Evolutionary conservation across 2,888 invertebrate species (phyloP).

Genomic region (Notodonta ziczac): DNA sequence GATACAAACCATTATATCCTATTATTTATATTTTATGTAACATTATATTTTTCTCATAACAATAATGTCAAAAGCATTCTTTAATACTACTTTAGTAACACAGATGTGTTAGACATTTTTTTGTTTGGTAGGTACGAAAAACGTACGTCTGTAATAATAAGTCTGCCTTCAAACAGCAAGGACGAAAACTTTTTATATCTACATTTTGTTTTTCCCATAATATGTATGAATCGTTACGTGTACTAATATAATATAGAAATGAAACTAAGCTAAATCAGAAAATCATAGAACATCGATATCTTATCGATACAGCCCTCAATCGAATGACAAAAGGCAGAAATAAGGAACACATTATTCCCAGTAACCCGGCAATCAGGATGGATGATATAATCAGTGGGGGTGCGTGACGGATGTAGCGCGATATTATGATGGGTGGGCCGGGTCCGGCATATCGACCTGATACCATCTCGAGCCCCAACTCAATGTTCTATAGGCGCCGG

Average conservation of each 20-base stretch:
- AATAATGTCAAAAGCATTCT: not conserved
- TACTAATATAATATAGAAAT: too few species aligned
- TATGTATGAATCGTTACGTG: too few species aligned
- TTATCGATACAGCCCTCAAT: constrained; percentile 7
- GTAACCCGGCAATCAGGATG: constrained; percentile 58
- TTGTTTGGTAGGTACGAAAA: too few species aligned
- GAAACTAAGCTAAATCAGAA: too few species aligned
- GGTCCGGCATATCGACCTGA: constrained; percentile 3
- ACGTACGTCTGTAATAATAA: too few species aligned
- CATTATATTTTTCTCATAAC: not conserved
- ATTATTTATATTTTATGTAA: too few species aligned
- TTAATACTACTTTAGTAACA: not conserved
- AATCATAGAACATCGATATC: too few species aligned
- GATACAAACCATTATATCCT: not conserved
- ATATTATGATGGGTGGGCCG: constrained; percentile 26
- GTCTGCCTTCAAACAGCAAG: too few species aligned
- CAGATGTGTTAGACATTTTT: constrained; percentile 2
- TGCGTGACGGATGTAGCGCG: constrained; percentile 51
- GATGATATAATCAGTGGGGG: constrained; percentile 61
- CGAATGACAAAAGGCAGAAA: constrained; percentile 46
- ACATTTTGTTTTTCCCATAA: too few species aligned
- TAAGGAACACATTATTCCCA: constrained; percentile 64
- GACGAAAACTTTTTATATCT: too few species aligned
- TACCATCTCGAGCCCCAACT: not conserved
- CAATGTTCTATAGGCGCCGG: not conserved